Conservation (phyloP, 1,140 invertebrate species). For the Drosophila virilis region DNA sequence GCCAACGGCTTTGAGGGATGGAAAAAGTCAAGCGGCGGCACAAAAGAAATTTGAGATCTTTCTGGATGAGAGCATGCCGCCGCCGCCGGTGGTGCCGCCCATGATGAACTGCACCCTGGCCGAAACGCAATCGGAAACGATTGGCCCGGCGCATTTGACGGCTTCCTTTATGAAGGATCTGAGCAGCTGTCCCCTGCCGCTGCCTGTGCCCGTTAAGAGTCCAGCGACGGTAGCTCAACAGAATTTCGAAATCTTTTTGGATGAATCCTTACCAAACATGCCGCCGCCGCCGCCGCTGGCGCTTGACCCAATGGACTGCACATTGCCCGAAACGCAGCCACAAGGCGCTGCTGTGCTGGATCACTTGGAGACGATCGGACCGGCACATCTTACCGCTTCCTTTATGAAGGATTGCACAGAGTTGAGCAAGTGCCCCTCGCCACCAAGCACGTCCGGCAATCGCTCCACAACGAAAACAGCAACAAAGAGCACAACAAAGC, state of each 20-base stretch:
- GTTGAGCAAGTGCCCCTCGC: conserved; percentile 37
- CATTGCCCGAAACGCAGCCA: conserved; percentile 37
- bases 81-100: background rate
- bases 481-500: conserved; percentile 2
- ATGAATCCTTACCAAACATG: conserved; percentile 44
- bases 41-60: conserved; percentile 58
- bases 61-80: conserved; percentile 58
- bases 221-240: background rate
- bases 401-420: conserved; percentile 70
- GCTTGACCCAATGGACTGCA: conserved; percentile 24
- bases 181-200: conserved; percentile 24
- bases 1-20: background rate
- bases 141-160: conserved; percentile 35
- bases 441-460: background rate
- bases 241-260: conserved; percentile 57
- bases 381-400: conserved; percentile 48
- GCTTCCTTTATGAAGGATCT: conserved; percentile 47
- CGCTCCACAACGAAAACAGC: background rate
- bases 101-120: conserved; percentile 46
- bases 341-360: background rate
- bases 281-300: background rate
- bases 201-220: background rate
- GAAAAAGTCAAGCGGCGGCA: conserved; percentile 2
- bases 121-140: conserved; percentile 33
- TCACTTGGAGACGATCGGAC: conserved; percentile 21